Conservation (phyloP, 2,888 invertebrate genomes). For the Amiota communis region DNA sequence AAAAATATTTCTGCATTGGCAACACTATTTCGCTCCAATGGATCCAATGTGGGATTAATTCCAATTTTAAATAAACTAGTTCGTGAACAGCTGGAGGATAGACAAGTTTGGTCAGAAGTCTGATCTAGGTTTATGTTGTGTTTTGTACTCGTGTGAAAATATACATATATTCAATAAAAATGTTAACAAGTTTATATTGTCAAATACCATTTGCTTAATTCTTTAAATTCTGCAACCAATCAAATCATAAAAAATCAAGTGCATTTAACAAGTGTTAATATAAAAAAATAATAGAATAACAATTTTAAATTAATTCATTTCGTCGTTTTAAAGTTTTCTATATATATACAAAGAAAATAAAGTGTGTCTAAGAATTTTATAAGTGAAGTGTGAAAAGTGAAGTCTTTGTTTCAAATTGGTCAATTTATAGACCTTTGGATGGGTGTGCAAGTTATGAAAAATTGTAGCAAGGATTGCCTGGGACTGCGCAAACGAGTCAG, state of each 20-base stretch:
- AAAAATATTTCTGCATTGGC: too few species aligned
- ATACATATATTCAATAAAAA: neutral
- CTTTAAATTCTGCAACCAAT: too few species aligned
- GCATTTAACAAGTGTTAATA: neutral
- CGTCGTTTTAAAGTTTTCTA: too few species aligned
- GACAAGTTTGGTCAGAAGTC: neutral
- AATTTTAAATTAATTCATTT: too few species aligned
- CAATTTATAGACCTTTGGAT: constrained; percentile 57
- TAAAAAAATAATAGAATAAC: neutral
- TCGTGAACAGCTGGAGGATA: neutral
- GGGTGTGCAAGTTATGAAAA: constrained; percentile 71
- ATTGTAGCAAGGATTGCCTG: constrained; percentile 76
- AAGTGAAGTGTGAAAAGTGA: neutral
- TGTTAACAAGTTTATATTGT: neutral
- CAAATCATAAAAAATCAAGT: too few species aligned
- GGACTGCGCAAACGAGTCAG: constrained; percentile 91
- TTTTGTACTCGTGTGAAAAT: neutral
- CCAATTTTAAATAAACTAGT: neutral
- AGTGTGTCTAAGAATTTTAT: neutral
- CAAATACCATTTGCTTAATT: too few species aligned
- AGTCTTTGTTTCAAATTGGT: constrained; percentile 3
- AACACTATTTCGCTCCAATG: too few species aligned
- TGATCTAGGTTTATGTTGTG: too few species aligned
- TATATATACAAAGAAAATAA: neutral
- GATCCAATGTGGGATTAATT: too few species aligned